phyloP scores from a whole-genome alignment of 2,888 invertebrate species.

The Acrobasis repandana region DNA sequence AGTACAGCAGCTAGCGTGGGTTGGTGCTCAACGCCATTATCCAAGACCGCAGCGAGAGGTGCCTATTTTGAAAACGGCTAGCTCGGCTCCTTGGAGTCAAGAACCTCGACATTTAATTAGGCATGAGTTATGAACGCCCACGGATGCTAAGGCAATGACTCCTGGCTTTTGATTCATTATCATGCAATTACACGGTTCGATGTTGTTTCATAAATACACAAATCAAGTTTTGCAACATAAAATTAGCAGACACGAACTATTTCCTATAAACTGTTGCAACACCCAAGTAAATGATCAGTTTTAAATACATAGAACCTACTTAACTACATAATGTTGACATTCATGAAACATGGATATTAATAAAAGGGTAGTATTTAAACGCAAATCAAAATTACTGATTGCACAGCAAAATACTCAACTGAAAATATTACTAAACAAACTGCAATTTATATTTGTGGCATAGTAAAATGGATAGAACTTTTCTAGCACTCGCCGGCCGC shows the following conservation, averaged over 20 bases:
- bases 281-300: neutral
- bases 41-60: slow-evolving; percentile 40
- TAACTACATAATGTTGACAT: no score
- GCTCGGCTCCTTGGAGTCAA: slow-evolving; percentile 53
- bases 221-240: slow-evolving; percentile 36
- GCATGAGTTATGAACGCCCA: slow-evolving; percentile 73
- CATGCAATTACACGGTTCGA: slow-evolving; percentile 49
- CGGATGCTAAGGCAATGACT: slow-evolving; percentile 66
- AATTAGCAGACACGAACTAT: slow-evolving; percentile 17
- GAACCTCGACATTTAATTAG: slow-evolving; percentile 75
- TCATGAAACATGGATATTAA: no score
- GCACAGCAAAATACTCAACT: no score
- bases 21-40: slow-evolving; percentile 38
- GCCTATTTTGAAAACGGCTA: slow-evolving; percentile 42
- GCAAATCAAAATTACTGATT: no score
- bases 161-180: slow-evolving; percentile 68
- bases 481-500: no score
- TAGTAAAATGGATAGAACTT: no score
- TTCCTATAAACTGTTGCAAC: slow-evolving; percentile 4
- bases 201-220: slow-evolving; percentile 34
- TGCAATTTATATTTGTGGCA: no score
- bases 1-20: slow-evolving; percentile 38
- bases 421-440: no score
- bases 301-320: neutral
- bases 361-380: no score